Conservation (phyloP, 2,888 invertebrate species). For the Rhamphomyia laevipes region DNA sequence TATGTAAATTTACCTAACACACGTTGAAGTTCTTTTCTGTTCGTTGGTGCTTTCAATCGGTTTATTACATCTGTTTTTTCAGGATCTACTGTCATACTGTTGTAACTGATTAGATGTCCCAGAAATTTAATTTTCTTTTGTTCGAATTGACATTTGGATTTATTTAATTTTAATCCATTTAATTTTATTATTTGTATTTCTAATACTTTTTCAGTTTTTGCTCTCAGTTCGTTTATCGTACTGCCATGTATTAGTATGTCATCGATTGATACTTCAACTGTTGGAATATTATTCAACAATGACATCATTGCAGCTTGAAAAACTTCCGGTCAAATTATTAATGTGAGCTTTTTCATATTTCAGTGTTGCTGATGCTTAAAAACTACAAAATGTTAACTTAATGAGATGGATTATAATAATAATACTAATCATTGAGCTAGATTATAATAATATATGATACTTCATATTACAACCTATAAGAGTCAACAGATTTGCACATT, state of each 20-base stretch:
- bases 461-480: too few relatives aligned
- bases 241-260: too few relatives aligned
- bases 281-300: slow-evolving; percentile 8
- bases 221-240: slow-evolving; percentile 11
- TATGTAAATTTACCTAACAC: slow-evolving; percentile 1
- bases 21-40: neutral
- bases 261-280: slow-evolving; percentile 14
- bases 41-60: slow-evolving; percentile 8
- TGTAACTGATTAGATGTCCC: slow-evolving; percentile 10
- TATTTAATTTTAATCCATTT: slow-evolving; percentile 15
- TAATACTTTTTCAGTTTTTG: slow-evolving; percentile 13
- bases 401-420: too few relatives aligned
- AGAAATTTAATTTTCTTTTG: slow-evolving; percentile 3
- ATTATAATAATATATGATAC: too few relatives aligned
- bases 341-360: too few relatives aligned
- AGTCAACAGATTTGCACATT: too few relatives aligned
- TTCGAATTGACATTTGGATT: slow-evolving; percentile 14
- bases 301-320: neutral
- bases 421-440: too few relatives aligned
- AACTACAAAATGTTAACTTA: too few relatives aligned
- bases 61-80: slow-evolving; percentile 11
- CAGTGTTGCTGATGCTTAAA: too few relatives aligned
- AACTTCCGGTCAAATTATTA: slow-evolving; percentile 1
- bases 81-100: slow-evolving; percentile 12
- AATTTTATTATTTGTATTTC: slow-evolving; percentile 8